phyloP scores from a whole-genome alignment of 1,140 invertebrate species.

The Hypothenemus hampei region DNA sequence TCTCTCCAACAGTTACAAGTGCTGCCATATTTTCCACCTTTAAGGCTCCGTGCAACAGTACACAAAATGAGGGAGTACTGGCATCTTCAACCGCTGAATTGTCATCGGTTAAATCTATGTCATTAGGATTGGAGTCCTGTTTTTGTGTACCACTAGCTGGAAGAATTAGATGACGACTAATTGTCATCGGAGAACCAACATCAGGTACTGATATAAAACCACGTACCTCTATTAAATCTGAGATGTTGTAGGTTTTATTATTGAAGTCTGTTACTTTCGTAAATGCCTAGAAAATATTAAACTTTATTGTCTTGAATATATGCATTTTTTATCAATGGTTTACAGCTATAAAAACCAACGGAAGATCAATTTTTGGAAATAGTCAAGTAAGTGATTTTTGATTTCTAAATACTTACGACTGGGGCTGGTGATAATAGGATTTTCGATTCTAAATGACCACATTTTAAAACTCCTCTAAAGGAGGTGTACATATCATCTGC shows the following conservation, averaged over 20 bases:
- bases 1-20: constrained; percentile 68
- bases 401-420: constrained; percentile 50
- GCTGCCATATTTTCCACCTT: constrained; percentile 87
- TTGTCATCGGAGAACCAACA: constrained; percentile 87
- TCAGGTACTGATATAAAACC: constrained; percentile 80
- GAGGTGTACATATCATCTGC: constrained; percentile 74
- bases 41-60: constrained; percentile 88
- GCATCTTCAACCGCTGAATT: constrained; percentile 64
- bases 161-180: constrained; percentile 85
- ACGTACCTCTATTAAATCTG: constrained; percentile 68
- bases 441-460: constrained; percentile 70
- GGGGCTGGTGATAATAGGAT: constrained; percentile 75
- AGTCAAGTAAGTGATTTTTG: too few relatives aligned
- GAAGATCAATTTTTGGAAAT: too few relatives aligned
- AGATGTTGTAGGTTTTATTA: constrained; percentile 53
- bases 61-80: constrained; percentile 84
- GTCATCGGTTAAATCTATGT: constrained; percentile 60
- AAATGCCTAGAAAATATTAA: constrained; percentile 51
- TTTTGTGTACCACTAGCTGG: constrained; percentile 54
- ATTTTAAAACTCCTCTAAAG: constrained; percentile 69
- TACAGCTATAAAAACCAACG: not conserved
- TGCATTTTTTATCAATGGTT: constrained; percentile 3
- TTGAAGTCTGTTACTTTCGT: constrained; percentile 63
- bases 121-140: constrained; percentile 56
- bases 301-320: not conserved